Evolutionary conservation across 2,797 vertebrate genomes (phyloP).

Genomic region (Poecilia velifera): DNA sequence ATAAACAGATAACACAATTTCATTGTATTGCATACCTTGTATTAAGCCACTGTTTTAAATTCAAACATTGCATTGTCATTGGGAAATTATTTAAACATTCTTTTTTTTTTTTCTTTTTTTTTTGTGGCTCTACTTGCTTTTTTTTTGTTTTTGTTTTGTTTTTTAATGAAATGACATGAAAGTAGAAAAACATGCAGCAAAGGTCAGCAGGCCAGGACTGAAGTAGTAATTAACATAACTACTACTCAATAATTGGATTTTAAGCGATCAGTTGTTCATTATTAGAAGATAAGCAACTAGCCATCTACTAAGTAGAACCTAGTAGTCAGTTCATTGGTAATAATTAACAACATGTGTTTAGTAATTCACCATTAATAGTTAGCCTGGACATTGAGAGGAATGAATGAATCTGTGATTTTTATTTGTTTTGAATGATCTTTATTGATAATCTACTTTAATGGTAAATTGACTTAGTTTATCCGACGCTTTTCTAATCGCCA

Average conservation of each 20-base stretch:
- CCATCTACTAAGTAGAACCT: not conserved
- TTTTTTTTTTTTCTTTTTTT: too few relatives aligned
- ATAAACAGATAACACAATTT: not conserved
- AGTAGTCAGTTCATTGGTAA: not conserved
- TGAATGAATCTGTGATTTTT: not conserved
- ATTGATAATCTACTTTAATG: not conserved
- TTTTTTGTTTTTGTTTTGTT: too few relatives aligned
- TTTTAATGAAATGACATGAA: too few relatives aligned
- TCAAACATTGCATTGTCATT: not conserved
- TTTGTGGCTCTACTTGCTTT: too few relatives aligned
- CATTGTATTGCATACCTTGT: not conserved
- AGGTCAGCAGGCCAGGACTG: too few relatives aligned
- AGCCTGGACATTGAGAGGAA: not conserved
- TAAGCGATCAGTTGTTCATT: not conserved
- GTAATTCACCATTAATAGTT: not conserved
- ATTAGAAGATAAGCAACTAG: not conserved
- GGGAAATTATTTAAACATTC: not conserved
- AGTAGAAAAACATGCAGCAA: too few relatives aligned
- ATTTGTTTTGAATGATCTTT: not conserved
- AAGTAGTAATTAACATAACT: not conserved
- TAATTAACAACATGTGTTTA: not conserved
- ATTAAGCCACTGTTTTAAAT: not conserved
- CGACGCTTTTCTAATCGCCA: not conserved
- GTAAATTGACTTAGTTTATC: not conserved
- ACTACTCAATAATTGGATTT: not conserved